These are phyloP conservation scores for Protosalanx chinensis DNA, from an alignment of 2,797 vertebrate genomes.

Conservation along the genomic window DNA sequence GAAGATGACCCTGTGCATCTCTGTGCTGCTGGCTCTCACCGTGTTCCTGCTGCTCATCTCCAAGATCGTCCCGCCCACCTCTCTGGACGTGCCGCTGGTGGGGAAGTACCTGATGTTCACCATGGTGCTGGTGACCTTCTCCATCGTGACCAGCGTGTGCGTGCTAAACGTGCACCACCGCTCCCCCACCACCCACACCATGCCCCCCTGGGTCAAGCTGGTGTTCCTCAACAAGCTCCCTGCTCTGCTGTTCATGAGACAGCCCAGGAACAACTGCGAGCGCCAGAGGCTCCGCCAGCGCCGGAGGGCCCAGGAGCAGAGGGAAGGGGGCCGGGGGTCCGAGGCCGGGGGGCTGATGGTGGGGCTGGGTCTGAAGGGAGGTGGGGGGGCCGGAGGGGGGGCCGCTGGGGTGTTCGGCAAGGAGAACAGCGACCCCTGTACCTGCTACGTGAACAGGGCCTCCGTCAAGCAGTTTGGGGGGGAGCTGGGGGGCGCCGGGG, in stretches of 20 bases:
- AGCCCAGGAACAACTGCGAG: constrained; percentile 86
- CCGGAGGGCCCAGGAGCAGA: constrained; percentile 76
- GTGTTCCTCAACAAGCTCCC: constrained; percentile 93
- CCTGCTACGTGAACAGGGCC: constrained; percentile 85
- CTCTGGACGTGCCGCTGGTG: constrained; percentile 91
- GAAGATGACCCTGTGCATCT: constrained; percentile 97
- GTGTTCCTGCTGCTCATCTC: constrained; percentile 96
- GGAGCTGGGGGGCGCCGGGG: constrained; percentile 52
- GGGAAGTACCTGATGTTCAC: constrained; percentile 99
- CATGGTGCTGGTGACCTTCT: constrained; percentile 97
- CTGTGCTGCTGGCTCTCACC: constrained; percentile 90
- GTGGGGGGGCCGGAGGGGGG: constrained; percentile 47
- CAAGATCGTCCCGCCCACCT: constrained; percentile 94
- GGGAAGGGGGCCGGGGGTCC: constrained; percentile 63
- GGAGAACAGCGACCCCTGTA: constrained; percentile 75
- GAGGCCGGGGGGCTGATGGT: constrained; percentile 67
- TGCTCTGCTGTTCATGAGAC: constrained; percentile 89
- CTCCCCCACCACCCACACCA: constrained; percentile 94
- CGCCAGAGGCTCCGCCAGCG: constrained; percentile 85
- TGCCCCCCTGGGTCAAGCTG: constrained; percentile 92
- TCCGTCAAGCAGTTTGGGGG: constrained; percentile 80
- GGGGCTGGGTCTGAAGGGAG: constrained; percentile 61
- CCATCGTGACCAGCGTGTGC: constrained; percentile 93
- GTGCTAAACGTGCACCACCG: constrained; percentile 95
- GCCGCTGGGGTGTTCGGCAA: constrained; percentile 64